Percentiles rank a stretch among this genome's conserved stretches.
These are phyloP conservation scores for Tineola bisselliella DNA, from an alignment of 2,888 invertebrate genomes.

Conservation along the genomic window DNA sequence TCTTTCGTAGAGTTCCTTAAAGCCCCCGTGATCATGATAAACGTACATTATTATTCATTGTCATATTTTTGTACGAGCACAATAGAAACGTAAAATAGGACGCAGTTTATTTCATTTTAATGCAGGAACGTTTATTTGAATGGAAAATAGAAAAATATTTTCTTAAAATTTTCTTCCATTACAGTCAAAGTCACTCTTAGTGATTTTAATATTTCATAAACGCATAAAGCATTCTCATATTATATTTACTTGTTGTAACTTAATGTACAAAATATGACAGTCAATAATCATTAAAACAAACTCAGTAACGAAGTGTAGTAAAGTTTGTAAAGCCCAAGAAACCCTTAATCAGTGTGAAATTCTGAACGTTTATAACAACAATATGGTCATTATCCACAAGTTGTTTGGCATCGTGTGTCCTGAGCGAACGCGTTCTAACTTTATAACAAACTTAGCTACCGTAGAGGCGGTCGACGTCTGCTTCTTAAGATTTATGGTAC, in stretches of 20 bases:
- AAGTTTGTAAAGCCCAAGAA: background rate
- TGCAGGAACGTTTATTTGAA: background rate
- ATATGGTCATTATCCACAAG: conserved; percentile 14
- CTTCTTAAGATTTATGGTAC: conserved; percentile 10
- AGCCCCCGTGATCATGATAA: conserved; percentile 6
- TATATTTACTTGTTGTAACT: background rate
- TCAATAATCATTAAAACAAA: background rate
- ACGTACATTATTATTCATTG: conserved; percentile 5
- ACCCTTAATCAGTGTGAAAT: conserved; percentile 8
- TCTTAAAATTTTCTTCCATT: background rate
- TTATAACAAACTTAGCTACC: conserved; percentile 11
- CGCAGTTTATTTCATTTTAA: background rate
- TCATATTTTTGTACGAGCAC: background rate
- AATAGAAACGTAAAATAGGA: background rate
- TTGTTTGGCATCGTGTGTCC: conserved; percentile 6
- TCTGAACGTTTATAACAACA: conserved; percentile 12
- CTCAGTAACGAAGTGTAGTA: background rate
- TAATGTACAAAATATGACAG: background rate
- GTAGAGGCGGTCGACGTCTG: background rate
- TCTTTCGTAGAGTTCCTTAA: conserved; percentile 6
- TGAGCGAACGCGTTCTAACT: conserved; percentile 4
- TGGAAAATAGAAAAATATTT: background rate
- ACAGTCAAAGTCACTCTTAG: background rate
- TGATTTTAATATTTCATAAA: too few species aligned
- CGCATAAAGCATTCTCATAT: too few species aligned